Percentiles rank a stretch among this genome's conserved stretches.
phyloP scores from a whole-genome alignment of 2,888 invertebrate genomes.

The Nudaria mundana region DNA sequence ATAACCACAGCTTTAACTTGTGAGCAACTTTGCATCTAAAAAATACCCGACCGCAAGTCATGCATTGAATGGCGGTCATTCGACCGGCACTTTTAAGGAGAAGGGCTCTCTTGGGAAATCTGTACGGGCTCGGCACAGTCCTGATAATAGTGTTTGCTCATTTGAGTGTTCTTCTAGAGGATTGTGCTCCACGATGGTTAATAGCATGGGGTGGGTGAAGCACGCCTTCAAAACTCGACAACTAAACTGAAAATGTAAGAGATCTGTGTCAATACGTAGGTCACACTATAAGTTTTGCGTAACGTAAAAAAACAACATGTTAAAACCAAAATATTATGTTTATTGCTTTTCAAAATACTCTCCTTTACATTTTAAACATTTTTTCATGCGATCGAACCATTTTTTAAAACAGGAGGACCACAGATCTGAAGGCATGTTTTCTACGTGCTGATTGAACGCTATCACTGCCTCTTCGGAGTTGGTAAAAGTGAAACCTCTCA shows the following conservation, averaged over 20 bases:
- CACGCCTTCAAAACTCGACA: constrained; percentile 35
- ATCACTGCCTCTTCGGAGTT: too few relatives aligned
- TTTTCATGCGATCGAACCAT: too few relatives aligned
- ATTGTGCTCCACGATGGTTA: constrained; percentile 57
- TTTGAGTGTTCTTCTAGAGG: constrained; percentile 69
- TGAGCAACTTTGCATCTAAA: constrained; percentile 38
- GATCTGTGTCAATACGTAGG: constrained; percentile 27
- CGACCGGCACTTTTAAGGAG: constrained; percentile 69
- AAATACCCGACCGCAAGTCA: constrained; percentile 31
- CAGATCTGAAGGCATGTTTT: too few relatives aligned
- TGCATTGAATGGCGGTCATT: constrained; percentile 62
- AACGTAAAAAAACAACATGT: too few relatives aligned
- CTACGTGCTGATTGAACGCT: too few relatives aligned
- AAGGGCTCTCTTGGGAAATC: constrained; percentile 74
- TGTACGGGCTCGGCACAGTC: constrained; percentile 57
- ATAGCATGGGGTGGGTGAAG: constrained; percentile 44
- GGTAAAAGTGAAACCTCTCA: too few relatives aligned
- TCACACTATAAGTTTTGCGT: too few relatives aligned
- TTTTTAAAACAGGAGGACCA: too few relatives aligned
- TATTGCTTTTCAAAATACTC: too few relatives aligned
- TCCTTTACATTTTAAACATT: too few relatives aligned
- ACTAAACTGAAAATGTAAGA: constrained; percentile 17
- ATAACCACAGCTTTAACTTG: constrained; percentile 11
- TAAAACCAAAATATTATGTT: too few relatives aligned
- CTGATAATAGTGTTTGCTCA: constrained; percentile 78